Evolutionary conservation across 2,888 invertebrate species (phyloP).

Genomic region (Xestia ashworthii): DNA sequence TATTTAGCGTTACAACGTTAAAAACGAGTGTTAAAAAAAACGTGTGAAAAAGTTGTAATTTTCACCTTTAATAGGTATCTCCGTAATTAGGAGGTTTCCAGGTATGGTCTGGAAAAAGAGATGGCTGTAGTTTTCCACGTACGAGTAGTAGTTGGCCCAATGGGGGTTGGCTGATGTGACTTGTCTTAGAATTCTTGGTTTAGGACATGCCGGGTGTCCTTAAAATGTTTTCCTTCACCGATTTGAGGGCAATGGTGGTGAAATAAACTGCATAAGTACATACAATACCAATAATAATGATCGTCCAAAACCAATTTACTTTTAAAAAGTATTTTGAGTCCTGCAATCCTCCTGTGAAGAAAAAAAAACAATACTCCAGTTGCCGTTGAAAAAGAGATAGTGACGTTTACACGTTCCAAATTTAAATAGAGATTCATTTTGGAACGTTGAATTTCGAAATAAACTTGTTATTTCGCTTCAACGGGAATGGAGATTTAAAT

Average conservation of each 20-base stretch:
- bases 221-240: background rate
- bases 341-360: too few relatives aligned
- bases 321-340: background rate
- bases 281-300: background rate
- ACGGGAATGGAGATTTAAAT: conserved; percentile 37
- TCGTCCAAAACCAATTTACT: background rate
- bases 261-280: background rate
- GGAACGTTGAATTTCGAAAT: conserved; percentile 34
- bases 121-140: background rate
- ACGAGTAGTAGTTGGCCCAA: background rate
- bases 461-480: conserved; percentile 34
- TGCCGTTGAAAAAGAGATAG: background rate
- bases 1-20: too few relatives aligned
- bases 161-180: background rate
- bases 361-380: background rate
- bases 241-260: background rate
- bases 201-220: background rate
- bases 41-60: too few relatives aligned
- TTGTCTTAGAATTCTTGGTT: background rate
- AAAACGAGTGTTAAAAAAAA: too few relatives aligned
- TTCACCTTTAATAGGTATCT: too few relatives aligned
- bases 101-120: too few relatives aligned
- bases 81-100: too few relatives aligned
- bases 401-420: conserved; percentile 27
- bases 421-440: conserved; percentile 46